Evolutionary conservation across 53 echinoderm and acorn worm genomes (phyloP).

Genomic region (Henricia sp.): DNA sequence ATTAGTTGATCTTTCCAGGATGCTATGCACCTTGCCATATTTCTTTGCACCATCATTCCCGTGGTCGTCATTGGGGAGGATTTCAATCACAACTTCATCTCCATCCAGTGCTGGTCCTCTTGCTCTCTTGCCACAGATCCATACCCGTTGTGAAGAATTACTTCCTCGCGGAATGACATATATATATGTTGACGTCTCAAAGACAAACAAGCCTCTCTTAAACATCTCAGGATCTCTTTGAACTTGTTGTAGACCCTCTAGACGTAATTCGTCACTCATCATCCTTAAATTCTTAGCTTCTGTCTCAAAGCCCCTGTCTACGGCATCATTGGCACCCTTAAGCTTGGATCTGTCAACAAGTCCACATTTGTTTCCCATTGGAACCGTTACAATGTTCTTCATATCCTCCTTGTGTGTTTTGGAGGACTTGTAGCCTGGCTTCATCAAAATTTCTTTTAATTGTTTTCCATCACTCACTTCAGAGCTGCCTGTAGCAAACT

Average conservation of each 20-base stretch:
- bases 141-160: conserved; percentile 64
- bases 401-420: neutral
- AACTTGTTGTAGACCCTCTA: neutral
- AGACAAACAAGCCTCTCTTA: conserved; percentile 78
- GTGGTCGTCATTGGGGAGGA: conserved; percentile 53
- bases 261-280: conserved; percentile 20
- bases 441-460: neutral
- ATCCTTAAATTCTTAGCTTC: conserved; percentile 7
- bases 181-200: conserved; percentile 66
- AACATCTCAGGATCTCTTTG: conserved; percentile 76
- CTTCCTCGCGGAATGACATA: conserved; percentile 70
- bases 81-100: conserved; percentile 76
- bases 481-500: neutral
- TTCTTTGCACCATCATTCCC: conserved; percentile 16
- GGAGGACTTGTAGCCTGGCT: neutral
- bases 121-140: conserved; percentile 73
- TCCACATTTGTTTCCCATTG: neutral
- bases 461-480: neutral
- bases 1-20: conserved; percentile 66
- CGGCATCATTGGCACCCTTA: neutral
- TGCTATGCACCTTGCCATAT: conserved; percentile 78
- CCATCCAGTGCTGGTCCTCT: conserved; percentile 75
- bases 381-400: neutral
- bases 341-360: neutral
- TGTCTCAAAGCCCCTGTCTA: neutral